phyloP scores from a whole-genome alignment of 2,113 vertebrate species.

The Cochlearius cochlearius region DNA sequence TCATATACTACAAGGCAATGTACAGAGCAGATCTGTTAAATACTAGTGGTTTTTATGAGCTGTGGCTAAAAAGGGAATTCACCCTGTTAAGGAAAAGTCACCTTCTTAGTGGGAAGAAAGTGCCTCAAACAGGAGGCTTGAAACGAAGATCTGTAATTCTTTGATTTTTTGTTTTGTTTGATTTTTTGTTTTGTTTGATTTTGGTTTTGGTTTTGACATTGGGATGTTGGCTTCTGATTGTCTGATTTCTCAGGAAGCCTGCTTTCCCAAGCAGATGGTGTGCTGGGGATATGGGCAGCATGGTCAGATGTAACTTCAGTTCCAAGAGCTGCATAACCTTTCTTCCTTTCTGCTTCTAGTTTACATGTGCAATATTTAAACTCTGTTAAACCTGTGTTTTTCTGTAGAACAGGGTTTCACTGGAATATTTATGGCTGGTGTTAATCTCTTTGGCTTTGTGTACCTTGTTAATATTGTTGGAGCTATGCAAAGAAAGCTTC shows the following conservation, averaged over 20 bases:
- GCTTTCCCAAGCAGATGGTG: neutral
- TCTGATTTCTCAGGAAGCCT: neutral
- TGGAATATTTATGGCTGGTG: neutral
- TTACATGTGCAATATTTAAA: neutral
- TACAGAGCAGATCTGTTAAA: neutral
- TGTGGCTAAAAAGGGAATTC: neutral
- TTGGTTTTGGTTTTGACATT: neutral
- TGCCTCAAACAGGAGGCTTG: neutral
- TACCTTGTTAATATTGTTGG: neutral
- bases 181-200: neutral
- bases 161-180: neutral
- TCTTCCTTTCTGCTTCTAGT: neutral
- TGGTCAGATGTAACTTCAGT: neutral
- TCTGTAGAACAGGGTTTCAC: neutral
- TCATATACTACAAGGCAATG: neutral
- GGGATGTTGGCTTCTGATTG: neutral
- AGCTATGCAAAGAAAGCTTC: neutral
- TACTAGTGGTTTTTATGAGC: neutral
- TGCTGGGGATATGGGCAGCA: neutral
- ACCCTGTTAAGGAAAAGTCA: rapidly evolving
- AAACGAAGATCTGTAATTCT: neutral
- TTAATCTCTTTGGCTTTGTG: neutral
- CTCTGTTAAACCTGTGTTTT: neutral
- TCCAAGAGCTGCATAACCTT: neutral
- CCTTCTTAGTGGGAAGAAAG: neutral